phyloP scores from a whole-genome alignment of 2,888 invertebrate species.

The Therioaphis trifolii region DNA sequence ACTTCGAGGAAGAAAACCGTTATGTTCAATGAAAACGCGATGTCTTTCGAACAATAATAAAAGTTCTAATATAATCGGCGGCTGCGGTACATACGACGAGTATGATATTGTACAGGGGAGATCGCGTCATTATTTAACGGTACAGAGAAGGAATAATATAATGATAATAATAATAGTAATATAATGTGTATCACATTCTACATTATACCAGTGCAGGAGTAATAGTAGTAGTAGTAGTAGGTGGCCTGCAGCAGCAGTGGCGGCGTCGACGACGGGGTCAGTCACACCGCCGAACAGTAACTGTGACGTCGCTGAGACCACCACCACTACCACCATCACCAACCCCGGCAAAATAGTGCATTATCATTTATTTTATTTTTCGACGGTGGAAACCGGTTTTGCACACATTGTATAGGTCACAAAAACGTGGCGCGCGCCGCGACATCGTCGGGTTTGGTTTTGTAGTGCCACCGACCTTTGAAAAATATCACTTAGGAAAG shows the following conservation, averaged over 20 bases:
- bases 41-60: no score
- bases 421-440: neutral
- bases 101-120: neutral
- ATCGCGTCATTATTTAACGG: neutral
- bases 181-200: neutral
- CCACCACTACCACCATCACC: neutral
- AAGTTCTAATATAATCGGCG: no score
- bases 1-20: neutral
- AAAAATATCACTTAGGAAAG: neutral
- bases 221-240: neutral
- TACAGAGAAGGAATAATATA: neutral
- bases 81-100: neutral
- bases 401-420: slow-evolving; percentile 56
- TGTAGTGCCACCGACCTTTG: neutral
- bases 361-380: slow-evolving; percentile 43
- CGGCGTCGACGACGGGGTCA: slow-evolving; percentile 25
- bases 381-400: slow-evolving; percentile 48
- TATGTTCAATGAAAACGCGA: neutral
- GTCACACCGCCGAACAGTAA: slow-evolving; percentile 50
- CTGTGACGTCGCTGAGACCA: slow-evolving; percentile 22
- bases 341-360: slow-evolving; percentile 2
- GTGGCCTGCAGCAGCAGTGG: neutral
- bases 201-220: neutral
- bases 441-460: neutral
- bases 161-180: slow-evolving; percentile 10